Evolutionary conservation across 1,140 invertebrate species (phyloP), one percentile per base, ranked within the genome.

Genomic region (Elysia chlorotica): DNA sequence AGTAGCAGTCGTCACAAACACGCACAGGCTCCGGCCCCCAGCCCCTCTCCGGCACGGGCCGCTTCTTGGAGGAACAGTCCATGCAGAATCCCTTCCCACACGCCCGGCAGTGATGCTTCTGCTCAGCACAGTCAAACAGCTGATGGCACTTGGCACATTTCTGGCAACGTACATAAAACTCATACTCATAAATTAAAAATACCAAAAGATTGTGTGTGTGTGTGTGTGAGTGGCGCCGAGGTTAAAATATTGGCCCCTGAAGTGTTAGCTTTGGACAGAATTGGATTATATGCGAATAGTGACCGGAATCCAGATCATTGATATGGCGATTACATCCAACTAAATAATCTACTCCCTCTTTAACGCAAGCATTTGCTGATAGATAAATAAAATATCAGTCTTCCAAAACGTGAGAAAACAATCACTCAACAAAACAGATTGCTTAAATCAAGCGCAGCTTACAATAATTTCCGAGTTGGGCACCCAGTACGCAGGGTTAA

Each of bases 401-500:
- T n/a, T n/a, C n/a, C n/a, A n/a, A n/a, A n/a, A n/a, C n/a, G n/a
- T n/a, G n/a, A n/a, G n/a, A n/a, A n/a, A n/a, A n/a, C n/a, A n/a
- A n/a, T n/a, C n/a, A n/a, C n/a, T n/a, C n/a, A n/a, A n/a, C n/a
- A n/a, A n/a, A n/a, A n/a, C n/a, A n/a, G n/a, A n/a, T n/a, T n/a
- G n/a, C n/a, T n/a, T n/a, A n/a, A n/a, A n/a, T n/a, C n/a, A n/a
- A n/a, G n/a, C n/a, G n/a, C 36, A 65, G 73, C 77, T 84, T 82
- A 92, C 91, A 76, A 87, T 90, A 65, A 95, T 94, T 81, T 93
- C 91, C 74, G 91, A 87, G 85, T 95, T 95, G 10, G 93, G 92
- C 54, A 91, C 89, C 94, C 94, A 95, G 86, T 95, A 95, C 28
- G 90, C 90, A 0, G 94, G 94, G 21, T 92, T 93, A 69, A 93